Evolutionary conservation across 2,113 vertebrate genomes (phyloP), one percentile per base, ranked within the genome.

Genomic region (Peromyscus californicus): DNA sequence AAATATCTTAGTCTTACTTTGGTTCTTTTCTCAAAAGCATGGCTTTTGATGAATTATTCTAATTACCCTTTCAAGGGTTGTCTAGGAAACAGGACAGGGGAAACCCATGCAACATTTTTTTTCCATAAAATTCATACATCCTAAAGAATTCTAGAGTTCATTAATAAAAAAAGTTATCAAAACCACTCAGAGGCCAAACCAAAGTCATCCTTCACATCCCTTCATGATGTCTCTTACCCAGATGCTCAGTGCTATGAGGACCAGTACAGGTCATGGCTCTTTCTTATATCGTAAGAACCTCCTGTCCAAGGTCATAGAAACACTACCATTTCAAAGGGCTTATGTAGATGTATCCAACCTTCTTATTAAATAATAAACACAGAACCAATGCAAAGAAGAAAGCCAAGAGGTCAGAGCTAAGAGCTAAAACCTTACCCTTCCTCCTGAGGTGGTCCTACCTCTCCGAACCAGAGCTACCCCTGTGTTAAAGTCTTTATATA

Each of bases 71-170:
- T 65, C 17, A 90, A n/a, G 24, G 0, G 54, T 8, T 54, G 2
- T 89, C n/a, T 94, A 78, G 54, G 88, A 95, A 90, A 24, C 17
- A 67, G 3, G 12, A 29, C 3, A 33, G 7, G 8, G 7, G 21
- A 61, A 90, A 93, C n/a, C 3, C 39, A 33, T 13, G 2, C 13
- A 19, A 8, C 7, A 9, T n/a, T 48, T 57, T 29, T 33, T 89
- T 61, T 1, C 17, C 61, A 84, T 45, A 12, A 21, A 39, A 42
- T 29, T 61, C 22, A 39, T 42, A 29, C 24, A 86, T 51, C 7
- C 72, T 63, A 48, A 78, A 92, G 16, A 78, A 79, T 91, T 89
- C 31, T 72, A 61, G 54, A 91, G 93, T 90, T 22, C 4, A 36
- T 59, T 65, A 84, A n/a, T 16, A 45, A 69, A 91, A 91, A 90